Base-by-base conservation (phyloP, 2,888 invertebrate species). In the Dilophus febrilis region DNA sequence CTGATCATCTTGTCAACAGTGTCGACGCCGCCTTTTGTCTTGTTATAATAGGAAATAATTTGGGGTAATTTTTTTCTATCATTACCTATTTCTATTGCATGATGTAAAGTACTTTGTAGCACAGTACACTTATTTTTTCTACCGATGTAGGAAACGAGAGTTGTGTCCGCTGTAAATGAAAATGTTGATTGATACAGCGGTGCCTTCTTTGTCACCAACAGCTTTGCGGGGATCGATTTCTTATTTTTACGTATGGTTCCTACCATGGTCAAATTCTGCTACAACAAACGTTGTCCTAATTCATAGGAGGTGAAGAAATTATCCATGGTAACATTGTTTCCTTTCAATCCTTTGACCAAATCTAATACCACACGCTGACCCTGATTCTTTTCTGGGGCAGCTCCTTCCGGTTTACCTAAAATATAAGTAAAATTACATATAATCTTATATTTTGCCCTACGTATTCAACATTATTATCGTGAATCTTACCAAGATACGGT, bases 161-260 rank as follows among this genome's bases (percentile, higher is more conserved):
- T 30, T 30, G 30, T 30, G n/a, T 30, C 30, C 4, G 7, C 13
- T 12, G 30, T 30, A n/a, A 30, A 30, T 7, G 30, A 8, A n/a
- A 30, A 30, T 30, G 10, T 30, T 5, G 30, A 30, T 30, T 7
- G 4, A 30, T 30, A 30, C 17, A 34, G n/a, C n/a, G 30, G 30
- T n/a, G 13, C n/a, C 32, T 31, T 37, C 33, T 40, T 40, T 13
- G 37, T 34, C 37, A 41, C 27, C 8, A 43, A 18, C 35, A 42
- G 37, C 26, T 42, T 45, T 40, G 39, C 30, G 14, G 40, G 41
- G 18, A 45, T 41, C 22, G 39, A 37, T 19, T 37, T 40, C 38
- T 42, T 45, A 31, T 38, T 41, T 38, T 42, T 45, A 11, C 44
- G 26, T 19, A 45, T 45, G n/a, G 43, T 43, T 31, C 40, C 41